Evolutionary conservation across 2,797 vertebrate species (phyloP).

Genomic region (Loriculus beryllinus): DNA sequence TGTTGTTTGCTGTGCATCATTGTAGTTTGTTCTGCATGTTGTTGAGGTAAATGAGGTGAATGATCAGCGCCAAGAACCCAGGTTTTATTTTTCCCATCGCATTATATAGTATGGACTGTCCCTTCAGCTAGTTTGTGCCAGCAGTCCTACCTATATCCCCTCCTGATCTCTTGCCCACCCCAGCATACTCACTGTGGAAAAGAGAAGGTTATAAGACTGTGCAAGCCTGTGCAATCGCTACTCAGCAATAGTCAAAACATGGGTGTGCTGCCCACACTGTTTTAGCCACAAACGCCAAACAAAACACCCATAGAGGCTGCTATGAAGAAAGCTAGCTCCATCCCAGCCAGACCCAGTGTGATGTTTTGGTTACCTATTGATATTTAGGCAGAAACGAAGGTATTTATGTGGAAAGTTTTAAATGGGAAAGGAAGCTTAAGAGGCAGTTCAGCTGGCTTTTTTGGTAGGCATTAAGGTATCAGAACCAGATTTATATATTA

Average conservation of each 20-base stretch:
- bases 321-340: background rate
- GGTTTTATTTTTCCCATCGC: background rate
- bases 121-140: background rate
- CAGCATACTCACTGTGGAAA: background rate
- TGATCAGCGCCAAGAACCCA: background rate
- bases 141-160: background rate
- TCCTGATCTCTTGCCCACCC: background rate
- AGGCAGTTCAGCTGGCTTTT: background rate
- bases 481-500: background rate
- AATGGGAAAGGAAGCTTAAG: background rate
- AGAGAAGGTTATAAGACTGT: background rate
- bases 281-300: background rate
- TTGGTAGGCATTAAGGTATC: background rate
- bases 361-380: background rate
- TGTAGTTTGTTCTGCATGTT: background rate
- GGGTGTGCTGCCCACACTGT: accelerated
- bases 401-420: background rate
- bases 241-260: background rate
- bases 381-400: background rate
- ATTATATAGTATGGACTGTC: accelerated
- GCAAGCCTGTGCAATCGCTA: background rate
- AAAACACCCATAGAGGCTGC: accelerated
- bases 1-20: background rate
- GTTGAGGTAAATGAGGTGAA: background rate
- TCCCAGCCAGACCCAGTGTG: background rate